Conservation (phyloP, 2,888 invertebrate species). For the Conomelus anceps region DNA sequence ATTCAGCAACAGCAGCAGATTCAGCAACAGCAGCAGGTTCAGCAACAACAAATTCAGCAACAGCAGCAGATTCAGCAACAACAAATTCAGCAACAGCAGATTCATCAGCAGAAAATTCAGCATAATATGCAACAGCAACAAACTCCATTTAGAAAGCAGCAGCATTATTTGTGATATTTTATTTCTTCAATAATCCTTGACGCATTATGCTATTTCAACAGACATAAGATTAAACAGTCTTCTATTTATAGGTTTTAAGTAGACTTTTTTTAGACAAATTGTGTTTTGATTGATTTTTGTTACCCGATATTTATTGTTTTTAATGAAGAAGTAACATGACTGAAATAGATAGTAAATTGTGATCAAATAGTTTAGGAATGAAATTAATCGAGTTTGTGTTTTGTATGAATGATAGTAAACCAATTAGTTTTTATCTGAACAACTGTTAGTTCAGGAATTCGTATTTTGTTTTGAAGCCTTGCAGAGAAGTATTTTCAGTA, state of each 20-base stretch:
- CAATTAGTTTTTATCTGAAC: neutral
- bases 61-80: neutral
- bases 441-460: too few relatives aligned
- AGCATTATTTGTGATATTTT: conserved; percentile 31
- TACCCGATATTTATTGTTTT: neutral
- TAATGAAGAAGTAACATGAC: neutral
- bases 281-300: neutral
- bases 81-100: neutral
- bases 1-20: neutral
- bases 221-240: neutral
- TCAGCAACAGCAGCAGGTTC: neutral
- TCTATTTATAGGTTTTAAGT: neutral
- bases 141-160: conserved; percentile 24
- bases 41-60: neutral
- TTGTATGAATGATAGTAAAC: neutral
- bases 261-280: neutral
- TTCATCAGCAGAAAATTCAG: neutral
- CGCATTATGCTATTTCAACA: neutral
- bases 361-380: neutral
- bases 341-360: neutral
- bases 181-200: neutral
- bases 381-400: neutral
- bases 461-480: too few relatives aligned
- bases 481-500: too few relatives aligned
- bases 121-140: neutral